These are phyloP conservation scores for Heteromyza rotundicornis DNA, from an alignment of 2,888 invertebrate genomes.

Conservation along the genomic window DNA sequence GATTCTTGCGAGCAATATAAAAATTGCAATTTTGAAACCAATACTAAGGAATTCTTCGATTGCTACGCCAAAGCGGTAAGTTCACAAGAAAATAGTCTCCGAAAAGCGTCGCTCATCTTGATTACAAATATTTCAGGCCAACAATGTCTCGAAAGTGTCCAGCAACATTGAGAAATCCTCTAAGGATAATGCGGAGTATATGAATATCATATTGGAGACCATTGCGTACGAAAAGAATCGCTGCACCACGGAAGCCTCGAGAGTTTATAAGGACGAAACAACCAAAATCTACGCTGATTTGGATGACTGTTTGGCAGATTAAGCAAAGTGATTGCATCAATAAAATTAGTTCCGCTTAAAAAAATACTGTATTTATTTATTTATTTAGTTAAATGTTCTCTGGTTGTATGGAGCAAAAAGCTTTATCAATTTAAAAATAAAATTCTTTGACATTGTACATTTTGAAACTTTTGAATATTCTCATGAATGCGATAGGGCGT, in stretches of 20 bases:
- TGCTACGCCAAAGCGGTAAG: neutral
- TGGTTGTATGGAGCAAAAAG: no score
- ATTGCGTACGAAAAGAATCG: neutral
- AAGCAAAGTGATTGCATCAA: no score
- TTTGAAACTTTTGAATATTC: no score
- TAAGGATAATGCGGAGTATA: neutral
- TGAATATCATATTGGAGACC: neutral
- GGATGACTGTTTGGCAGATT: neutral
- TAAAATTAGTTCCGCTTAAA: no score
- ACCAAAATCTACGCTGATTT: neutral
- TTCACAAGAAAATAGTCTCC: neutral
- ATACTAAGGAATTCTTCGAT: neutral
- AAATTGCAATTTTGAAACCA: neutral
- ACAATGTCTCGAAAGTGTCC: neutral
- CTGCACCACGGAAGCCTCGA: neutral
- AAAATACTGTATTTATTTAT: no score
- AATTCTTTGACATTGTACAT: no score
- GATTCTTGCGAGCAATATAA: neutral
- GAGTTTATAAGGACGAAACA: neutral
- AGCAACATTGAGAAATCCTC: neutral
- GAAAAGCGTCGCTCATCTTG: no score
- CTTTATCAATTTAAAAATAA: no score
- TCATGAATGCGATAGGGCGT: no score
- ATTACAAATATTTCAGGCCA: no score
- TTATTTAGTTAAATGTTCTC: no score